A percentile compares a stretch with the other conserved stretches of the same genome.
These are phyloP conservation scores for Enteromius paludinosus DNA, from an alignment of 2,797 vertebrate genomes.

Conservation along the genomic window DNA sequence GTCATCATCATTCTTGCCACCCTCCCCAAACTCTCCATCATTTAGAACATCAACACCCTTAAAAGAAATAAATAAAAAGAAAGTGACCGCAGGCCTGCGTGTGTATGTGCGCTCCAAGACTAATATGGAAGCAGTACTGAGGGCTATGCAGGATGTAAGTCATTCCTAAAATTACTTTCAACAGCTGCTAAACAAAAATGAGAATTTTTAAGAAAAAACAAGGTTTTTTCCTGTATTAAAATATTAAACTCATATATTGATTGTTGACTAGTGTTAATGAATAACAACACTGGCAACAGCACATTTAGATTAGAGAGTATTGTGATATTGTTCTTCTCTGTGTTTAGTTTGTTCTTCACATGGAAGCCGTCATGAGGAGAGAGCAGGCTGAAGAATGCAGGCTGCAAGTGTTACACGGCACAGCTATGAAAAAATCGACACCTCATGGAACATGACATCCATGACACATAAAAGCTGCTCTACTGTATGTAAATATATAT, in stretches of 20 bases:
- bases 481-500: background rate
- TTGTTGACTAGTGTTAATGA: background rate
- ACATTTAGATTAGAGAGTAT: background rate
- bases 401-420: background rate
- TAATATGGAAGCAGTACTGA: constrained; percentile 17
- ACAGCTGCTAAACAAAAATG: background rate
- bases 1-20: background rate
- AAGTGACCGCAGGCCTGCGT: constrained; percentile 11
- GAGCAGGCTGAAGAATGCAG: background rate
- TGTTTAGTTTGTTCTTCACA: constrained; percentile 2
- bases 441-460: background rate
- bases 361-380: constrained; percentile 5
- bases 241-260: background rate
- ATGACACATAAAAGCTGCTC: background rate
- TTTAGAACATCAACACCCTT: background rate
- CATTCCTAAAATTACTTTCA: background rate
- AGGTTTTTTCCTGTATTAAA: background rate
- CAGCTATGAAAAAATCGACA: background rate
- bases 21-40: background rate
- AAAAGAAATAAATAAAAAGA: background rate
- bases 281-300: background rate
- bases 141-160: constrained; percentile 28
- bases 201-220: background rate
- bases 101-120: constrained; percentile 4
- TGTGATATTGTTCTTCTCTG: background rate